Evolutionary conservation across 1,140 invertebrate genomes (phyloP), one percentile per base, ranked within the genome.

Genomic region (Ostrea denselamellosa): DNA sequence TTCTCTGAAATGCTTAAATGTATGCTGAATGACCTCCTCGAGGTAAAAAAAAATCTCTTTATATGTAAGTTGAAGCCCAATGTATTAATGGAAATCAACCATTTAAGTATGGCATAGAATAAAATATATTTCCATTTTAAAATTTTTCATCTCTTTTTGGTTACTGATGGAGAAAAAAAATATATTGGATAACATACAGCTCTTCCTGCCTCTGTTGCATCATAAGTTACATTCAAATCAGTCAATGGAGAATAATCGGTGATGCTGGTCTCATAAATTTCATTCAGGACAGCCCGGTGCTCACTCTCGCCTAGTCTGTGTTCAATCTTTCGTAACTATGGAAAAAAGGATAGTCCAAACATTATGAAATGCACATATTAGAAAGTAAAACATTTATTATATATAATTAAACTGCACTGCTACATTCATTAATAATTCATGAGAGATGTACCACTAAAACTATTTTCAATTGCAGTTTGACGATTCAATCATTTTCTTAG

Each of bases 241-340:
- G 86, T 58, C 22, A 22, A 25, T 77, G 68, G 68, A 9, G 83
- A 83, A 22, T 87, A 87, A 51, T 87, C 86, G 8, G 82, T 87
- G 65, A 87, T 87, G 83, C 86, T 87, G 19, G 86, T 52, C 56
- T 87, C 86, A 10, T 25, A 81, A 62, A 82, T 87, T 58, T 87
- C 86, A 84, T 87, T 87, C 51, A 87, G 86, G 22, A 58, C 56
- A 52, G 83, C 22, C 17, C 81, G 58, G 54, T 83, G 86, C 25
- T 87, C 81, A 25, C 53, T 56, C 53, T 87, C 81, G n/a, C 81
- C 86, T 83, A 83, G 51, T 44, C 86, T 77, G 51, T 87, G 81
- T 58, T 87, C 81, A 68, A 87, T 83, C 53, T 84, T 83, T n/a
- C 86, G 56, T 81, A 87, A 81, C 86, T 87, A 44, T 44, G 34